Evolutionary conservation across 2,113 vertebrate species (phyloP).

Genomic region (Carlito syrichta): DNA sequence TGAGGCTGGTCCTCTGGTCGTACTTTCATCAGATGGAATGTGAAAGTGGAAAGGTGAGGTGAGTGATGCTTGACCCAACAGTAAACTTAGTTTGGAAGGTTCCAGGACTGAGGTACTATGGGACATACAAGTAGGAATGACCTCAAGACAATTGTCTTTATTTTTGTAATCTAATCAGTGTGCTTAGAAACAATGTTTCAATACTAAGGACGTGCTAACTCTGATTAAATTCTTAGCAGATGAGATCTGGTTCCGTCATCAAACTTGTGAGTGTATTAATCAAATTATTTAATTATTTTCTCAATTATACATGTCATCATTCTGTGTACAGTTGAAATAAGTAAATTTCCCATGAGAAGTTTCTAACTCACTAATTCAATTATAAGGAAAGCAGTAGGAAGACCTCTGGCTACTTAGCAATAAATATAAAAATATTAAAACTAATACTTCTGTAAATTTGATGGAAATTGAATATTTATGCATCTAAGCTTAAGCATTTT

Average conservation of each 20-base stretch:
- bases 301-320: background rate
- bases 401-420: background rate
- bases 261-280: background rate
- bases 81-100: background rate
- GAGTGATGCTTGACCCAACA: fast-evolving
- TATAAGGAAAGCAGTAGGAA: background rate
- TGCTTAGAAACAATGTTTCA: background rate
- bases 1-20: background rate
- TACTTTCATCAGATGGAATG: background rate
- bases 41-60: background rate
- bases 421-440: background rate
- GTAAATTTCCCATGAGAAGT: background rate
- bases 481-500: background rate
- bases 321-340: background rate
- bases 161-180: background rate
- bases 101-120: background rate
- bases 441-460: background rate
- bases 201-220: background rate
- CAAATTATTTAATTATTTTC: background rate
- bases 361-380: background rate
- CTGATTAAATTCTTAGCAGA: background rate
- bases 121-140: background rate
- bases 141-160: background rate
- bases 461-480: background rate
- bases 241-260: background rate